These are phyloP conservation scores for Timandra comae DNA, from an alignment of 2,888 invertebrate species.

Conservation along the genomic window DNA sequence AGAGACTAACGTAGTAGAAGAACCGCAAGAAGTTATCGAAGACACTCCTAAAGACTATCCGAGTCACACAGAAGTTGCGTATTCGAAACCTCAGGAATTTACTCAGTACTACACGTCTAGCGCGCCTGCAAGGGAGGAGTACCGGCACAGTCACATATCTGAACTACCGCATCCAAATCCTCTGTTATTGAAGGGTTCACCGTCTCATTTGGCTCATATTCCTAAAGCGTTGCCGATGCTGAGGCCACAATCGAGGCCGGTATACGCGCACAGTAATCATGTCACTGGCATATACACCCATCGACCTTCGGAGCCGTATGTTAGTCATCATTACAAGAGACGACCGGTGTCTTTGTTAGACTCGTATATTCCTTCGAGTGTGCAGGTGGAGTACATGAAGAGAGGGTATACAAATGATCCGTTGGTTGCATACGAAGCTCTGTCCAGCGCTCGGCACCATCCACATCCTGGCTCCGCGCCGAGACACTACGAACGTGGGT, in stretches of 20 bases:
- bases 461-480: conserved; percentile 20
- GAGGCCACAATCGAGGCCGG: conserved; percentile 51
- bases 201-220: conserved; percentile 52
- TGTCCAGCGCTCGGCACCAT: conserved; percentile 48
- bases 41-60: conserved; percentile 43
- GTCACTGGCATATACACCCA: conserved; percentile 33
- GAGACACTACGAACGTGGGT: conserved; percentile 60
- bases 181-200: conserved; percentile 45
- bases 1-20: conserved; percentile 47
- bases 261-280: conserved; percentile 41
- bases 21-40: conserved; percentile 37
- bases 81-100: conserved; percentile 34
- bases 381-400: conserved; percentile 68
- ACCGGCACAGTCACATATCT: conserved; percentile 35
- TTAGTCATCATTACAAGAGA: conserved; percentile 35
- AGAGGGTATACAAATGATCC: conserved; percentile 63
- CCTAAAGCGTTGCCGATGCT: conserved; percentile 59
- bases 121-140: conserved; percentile 46
- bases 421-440: conserved; percentile 55
- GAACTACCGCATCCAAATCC: conserved; percentile 59
- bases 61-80: conserved; percentile 39
- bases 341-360: conserved; percentile 74
- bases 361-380: conserved; percentile 77
- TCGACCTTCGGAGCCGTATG: conserved; percentile 41
- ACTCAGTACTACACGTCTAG: conserved; percentile 55